These are phyloP conservation scores for Drosophila bifasciata DNA, from an alignment of 1,140 invertebrate species.

Conservation along the genomic window DNA sequence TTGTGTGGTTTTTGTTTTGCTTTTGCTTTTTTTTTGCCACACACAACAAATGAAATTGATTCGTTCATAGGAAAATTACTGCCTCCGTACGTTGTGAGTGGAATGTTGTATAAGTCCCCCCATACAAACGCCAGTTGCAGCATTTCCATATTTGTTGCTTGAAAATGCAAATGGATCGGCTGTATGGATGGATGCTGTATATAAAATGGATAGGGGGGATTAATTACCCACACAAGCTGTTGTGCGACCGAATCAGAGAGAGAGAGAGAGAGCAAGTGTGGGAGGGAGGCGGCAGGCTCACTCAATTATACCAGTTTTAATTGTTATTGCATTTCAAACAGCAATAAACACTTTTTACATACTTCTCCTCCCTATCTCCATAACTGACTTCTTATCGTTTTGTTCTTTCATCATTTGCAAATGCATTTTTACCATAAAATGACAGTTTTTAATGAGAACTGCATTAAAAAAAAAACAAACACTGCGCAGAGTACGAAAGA, in stretches of 20 bases:
- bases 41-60: slow-evolving; percentile 44
- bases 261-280: slow-evolving; percentile 20
- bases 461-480: neutral
- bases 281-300: too few species aligned
- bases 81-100: slow-evolving; percentile 26
- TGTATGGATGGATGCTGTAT: slow-evolving; percentile 14
- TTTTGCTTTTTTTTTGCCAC: slow-evolving; percentile 11
- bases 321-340: slow-evolving; percentile 66
- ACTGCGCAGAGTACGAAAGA: slow-evolving; percentile 1
- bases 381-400: slow-evolving; percentile 38
- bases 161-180: slow-evolving; percentile 60
- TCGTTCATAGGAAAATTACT: slow-evolving; percentile 63
- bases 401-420: slow-evolving; percentile 34
- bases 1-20: slow-evolving; percentile 6
- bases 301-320: slow-evolving; percentile 68
- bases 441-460: slow-evolving; percentile 39
- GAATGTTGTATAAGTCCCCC: slow-evolving; percentile 8
- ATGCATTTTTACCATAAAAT: slow-evolving; percentile 47
- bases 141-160: slow-evolving; percentile 43
- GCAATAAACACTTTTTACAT: slow-evolving; percentile 6
- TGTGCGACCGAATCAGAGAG: neutral
- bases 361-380: slow-evolving; percentile 25
- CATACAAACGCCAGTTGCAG: neutral
- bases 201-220: slow-evolving; percentile 44
- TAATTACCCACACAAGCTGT: slow-evolving; percentile 52